Percentiles rank a stretch among this genome's conserved stretches.
Evolutionary conservation across 2,888 invertebrate species (phyloP).

Genomic region (Oxyteleia sp.): DNA sequence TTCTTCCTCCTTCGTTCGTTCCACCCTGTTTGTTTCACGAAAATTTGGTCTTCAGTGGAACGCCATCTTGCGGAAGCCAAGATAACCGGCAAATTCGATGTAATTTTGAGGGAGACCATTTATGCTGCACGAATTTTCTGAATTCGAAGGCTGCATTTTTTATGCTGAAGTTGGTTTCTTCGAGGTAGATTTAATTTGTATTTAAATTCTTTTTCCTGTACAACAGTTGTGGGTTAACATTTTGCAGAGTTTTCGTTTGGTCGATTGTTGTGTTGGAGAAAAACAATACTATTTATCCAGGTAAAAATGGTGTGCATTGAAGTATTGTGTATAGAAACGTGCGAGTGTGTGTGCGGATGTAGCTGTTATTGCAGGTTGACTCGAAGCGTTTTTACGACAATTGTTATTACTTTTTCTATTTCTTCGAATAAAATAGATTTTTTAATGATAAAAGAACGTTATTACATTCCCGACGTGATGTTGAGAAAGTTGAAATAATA

Average conservation of each 20-base stretch:
- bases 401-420: neutral
- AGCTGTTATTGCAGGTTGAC: neutral
- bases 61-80: constrained; percentile 21
- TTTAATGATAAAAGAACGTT: too few relatives aligned
- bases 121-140: neutral
- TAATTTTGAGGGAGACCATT: neutral
- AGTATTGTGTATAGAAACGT: neutral
- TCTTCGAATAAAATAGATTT: too few relatives aligned
- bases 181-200: neutral
- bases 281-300: neutral
- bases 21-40: constrained; percentile 26
- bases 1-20: constrained; percentile 31
- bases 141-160: neutral
- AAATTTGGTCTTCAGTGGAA: constrained; percentile 11
- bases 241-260: neutral
- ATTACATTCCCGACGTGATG: too few relatives aligned
- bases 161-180: too few relatives aligned
- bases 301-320: constrained; percentile 1
- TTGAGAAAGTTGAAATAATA: too few relatives aligned
- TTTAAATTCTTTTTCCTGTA: neutral
- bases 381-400: constrained; percentile 2
- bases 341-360: neutral
- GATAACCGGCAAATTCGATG: neutral
- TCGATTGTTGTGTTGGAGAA: neutral
- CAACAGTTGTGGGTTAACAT: neutral